Evolutionary conservation across 1,140 invertebrate genomes (phyloP), one percentile per base, ranked within the genome.

Genomic region (Pseudachorutes palmiensis): DNA sequence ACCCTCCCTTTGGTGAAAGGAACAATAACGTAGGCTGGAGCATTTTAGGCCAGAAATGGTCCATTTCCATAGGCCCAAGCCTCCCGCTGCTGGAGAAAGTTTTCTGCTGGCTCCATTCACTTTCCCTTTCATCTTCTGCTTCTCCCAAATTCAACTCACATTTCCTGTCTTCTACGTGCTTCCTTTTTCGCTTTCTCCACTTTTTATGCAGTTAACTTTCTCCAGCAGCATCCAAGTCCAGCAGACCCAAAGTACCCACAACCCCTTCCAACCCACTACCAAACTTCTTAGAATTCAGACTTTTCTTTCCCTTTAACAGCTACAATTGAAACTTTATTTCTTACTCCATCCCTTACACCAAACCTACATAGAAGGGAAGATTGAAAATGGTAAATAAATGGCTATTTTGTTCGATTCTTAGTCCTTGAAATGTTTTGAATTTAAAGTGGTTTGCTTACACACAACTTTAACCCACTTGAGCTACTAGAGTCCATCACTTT

Each of bases 81-180:
- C 36, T 19, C 36, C 19, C 19, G 9, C 36, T 45, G 9, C 36
- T 9, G 19, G 36, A 19, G 36, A 45, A 45, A 45, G 36, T 45
- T 45, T 19, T 19, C 36, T 12, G 36, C 36, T 12, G 36, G 36
- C 9, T 19, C 36, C 19, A 9, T 45, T 19, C 36, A 45, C 9
- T 12, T 45, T 45, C 19, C 36, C 19, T 45, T 45, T 45, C 36
- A 45, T 45, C 36, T 45, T 45, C 36, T 19, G n/a, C 36, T 45
- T 19, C 19, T 45, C 19, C 36, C 9, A 45, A 45, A 45, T 45
- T 45, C 36, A 45, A 45, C 9, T 45, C 36, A 19, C 36, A 45
- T 45, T 45, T 45, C 36, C 36, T 45, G 36, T 45, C 36, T 45
- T 45, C 36, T 45, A 45, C 36, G 36, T 45, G 36, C 36, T 45